Evolutionary conservation across 1,140 invertebrate species (phyloP).

Genomic region (Hylaeus anthracinus): DNA sequence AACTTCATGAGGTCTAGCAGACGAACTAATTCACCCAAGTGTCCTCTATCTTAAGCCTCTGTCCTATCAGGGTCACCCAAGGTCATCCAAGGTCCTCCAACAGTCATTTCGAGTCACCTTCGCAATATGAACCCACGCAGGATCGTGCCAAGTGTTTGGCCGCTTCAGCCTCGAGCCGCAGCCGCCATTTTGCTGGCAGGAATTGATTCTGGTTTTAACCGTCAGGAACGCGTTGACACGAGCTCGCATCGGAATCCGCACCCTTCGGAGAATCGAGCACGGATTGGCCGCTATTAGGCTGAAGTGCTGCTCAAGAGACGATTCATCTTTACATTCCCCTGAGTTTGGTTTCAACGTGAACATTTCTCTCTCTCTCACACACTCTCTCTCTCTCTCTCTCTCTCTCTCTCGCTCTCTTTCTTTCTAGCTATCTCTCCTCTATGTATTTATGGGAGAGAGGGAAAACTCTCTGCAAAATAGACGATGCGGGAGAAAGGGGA

Average conservation of each 20-base stretch:
- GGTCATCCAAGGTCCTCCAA: no score
- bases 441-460: slow-evolving; percentile 15
- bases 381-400: neutral
- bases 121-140: no score
- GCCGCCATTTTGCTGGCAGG: neutral
- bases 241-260: slow-evolving; percentile 20
- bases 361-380: slow-evolving; percentile 29
- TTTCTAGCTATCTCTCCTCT: neutral
- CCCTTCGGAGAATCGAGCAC: slow-evolving; percentile 20
- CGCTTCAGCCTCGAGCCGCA: no score
- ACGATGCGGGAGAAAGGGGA: slow-evolving; percentile 38
- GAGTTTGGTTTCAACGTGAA: slow-evolving; percentile 64
- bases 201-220: neutral
- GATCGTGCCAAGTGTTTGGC: no score
- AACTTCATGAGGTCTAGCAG: no score
- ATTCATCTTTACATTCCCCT: slow-evolving; percentile 64
- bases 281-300: slow-evolving; percentile 4
- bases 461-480: slow-evolving; percentile 45
- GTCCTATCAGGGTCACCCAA: no score
- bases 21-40: no score
- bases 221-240: slow-evolving; percentile 11
- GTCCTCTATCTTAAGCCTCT: no score
- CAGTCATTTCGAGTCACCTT: no score
- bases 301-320: slow-evolving; percentile 47
- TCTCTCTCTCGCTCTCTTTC: neutral